Evolutionary conservation across 2,888 invertebrate genomes (phyloP).

Genomic region (Mimachlamys varia): DNA sequence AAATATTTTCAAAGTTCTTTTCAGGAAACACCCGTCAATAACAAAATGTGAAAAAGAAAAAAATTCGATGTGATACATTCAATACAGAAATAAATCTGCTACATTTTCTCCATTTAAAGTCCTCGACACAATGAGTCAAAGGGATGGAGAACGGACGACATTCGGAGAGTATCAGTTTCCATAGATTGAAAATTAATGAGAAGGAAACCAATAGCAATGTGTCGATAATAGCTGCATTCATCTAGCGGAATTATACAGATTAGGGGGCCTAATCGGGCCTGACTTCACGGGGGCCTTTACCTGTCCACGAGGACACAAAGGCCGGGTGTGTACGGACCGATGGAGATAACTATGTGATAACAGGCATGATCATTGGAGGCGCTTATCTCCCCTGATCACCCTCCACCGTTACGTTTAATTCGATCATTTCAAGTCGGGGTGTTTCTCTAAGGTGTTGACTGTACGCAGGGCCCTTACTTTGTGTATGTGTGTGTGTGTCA

Average conservation of each 20-base stretch:
- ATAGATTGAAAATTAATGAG: slow-evolving; percentile 22
- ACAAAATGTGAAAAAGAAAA: background rate
- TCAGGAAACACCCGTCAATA: background rate
- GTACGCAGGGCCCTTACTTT: background rate
- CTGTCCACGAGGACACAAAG: background rate
- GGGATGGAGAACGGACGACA: background rate
- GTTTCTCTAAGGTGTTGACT: background rate
- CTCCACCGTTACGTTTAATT: background rate
- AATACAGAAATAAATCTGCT: background rate
- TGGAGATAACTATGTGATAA: slow-evolving; percentile 1
- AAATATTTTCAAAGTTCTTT: background rate
- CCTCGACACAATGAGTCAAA: background rate
- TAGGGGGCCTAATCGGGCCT: background rate
- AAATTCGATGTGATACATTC: background rate
- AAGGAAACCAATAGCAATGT: background rate
- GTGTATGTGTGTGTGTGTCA: background rate
- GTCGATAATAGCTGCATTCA: background rate
- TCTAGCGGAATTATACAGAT: slow-evolving; percentile 3
- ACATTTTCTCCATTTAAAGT: background rate
- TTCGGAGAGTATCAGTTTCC: background rate
- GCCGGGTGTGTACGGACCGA: background rate
- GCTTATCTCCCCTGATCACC: slow-evolving; percentile 14
- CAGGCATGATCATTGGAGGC: background rate
- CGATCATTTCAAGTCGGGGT: background rate
- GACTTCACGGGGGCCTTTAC: background rate